phyloP scores from a whole-genome alignment of 2,888 invertebrate species.

The Micoletzkya japonica region DNA sequence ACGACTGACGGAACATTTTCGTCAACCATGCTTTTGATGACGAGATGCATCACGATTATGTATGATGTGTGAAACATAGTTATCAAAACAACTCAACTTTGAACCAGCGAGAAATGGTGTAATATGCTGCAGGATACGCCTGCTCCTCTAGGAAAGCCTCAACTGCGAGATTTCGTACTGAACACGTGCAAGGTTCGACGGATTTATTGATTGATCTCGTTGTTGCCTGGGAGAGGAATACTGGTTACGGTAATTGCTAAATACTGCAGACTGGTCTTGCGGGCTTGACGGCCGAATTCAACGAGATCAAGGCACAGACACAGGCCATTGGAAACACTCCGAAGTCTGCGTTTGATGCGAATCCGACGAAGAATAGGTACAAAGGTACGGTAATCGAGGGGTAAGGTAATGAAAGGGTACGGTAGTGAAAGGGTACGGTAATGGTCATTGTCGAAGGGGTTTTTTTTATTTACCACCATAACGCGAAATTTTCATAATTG shows the following conservation, averaged over 20 bases:
- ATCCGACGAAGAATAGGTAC: conserved; percentile 52
- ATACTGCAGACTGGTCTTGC: conserved; percentile 31
- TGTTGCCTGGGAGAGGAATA: neutral
- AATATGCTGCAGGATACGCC: too few relatives aligned
- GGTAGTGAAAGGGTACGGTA: neutral
- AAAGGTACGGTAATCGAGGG: conserved; percentile 33
- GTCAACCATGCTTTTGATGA: too few relatives aligned
- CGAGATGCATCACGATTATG: too few relatives aligned
- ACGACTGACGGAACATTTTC: too few relatives aligned
- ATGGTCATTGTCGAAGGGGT: neutral
- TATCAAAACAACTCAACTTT: too few relatives aligned
- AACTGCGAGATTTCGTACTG: too few relatives aligned
- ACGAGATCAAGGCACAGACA: conserved; percentile 33
- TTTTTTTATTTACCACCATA: neutral
- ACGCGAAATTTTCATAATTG: too few relatives aligned
- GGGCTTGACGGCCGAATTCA: conserved; percentile 34
- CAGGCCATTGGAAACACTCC: conserved; percentile 37
- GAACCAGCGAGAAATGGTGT: too few relatives aligned
- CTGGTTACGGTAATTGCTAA: neutral
- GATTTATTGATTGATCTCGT: neutral
- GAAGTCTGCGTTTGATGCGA: conserved; percentile 40
- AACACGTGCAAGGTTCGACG: too few relatives aligned
- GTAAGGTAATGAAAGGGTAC: neutral
- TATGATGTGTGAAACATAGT: neutral
- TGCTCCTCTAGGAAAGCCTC: too few relatives aligned